A percentile compares a stretch with the other conserved stretches of the same genome.
Conservation (phyloP, 2,888 invertebrate genomes). For the Gasteruption jaculator region DNA sequence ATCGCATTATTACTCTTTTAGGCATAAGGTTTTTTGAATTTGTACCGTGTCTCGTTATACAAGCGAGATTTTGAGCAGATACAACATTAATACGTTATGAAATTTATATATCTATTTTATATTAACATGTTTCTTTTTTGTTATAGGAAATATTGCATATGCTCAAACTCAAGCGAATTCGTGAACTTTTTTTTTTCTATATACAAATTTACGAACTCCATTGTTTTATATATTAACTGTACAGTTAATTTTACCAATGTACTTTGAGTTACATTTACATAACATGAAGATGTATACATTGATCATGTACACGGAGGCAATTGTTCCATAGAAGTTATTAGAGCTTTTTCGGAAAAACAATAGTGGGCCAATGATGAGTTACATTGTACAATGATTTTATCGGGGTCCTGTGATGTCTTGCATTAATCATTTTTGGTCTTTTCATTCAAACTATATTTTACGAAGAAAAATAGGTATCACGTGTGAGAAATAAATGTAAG, state of each 20-base stretch:
- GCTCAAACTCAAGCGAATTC: conserved; percentile 23
- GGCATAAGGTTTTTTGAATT: conserved; percentile 46
- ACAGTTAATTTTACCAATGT: conserved; percentile 34
- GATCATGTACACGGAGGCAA: conserved; percentile 14
- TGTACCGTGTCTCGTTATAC: conserved; percentile 45
- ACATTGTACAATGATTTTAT: too few relatives aligned
- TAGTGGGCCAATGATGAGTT: too few relatives aligned
- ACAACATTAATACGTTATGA: conserved; percentile 12
- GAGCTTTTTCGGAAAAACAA: conserved; percentile 1
- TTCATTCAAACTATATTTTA: too few relatives aligned
- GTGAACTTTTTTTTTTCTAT: conserved; percentile 19
- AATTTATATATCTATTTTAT: too few relatives aligned
- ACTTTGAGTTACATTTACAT: conserved; percentile 28
- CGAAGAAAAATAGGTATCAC: too few relatives aligned
- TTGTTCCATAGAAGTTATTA: conserved; percentile 1
- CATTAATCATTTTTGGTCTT: too few relatives aligned
- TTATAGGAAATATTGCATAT: conserved; percentile 4
- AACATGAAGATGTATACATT: conserved; percentile 35
- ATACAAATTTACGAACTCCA: too few relatives aligned
- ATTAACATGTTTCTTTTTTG: too few relatives aligned
- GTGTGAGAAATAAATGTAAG: too few relatives aligned
- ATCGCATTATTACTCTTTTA: conserved; percentile 21
- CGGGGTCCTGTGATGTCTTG: too few relatives aligned
- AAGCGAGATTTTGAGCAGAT: conserved; percentile 25
- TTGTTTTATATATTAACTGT: conserved; percentile 25